Base-by-base conservation (phyloP, 2,797 vertebrate genomes). In the Ataeniobius toweri region DNA sequence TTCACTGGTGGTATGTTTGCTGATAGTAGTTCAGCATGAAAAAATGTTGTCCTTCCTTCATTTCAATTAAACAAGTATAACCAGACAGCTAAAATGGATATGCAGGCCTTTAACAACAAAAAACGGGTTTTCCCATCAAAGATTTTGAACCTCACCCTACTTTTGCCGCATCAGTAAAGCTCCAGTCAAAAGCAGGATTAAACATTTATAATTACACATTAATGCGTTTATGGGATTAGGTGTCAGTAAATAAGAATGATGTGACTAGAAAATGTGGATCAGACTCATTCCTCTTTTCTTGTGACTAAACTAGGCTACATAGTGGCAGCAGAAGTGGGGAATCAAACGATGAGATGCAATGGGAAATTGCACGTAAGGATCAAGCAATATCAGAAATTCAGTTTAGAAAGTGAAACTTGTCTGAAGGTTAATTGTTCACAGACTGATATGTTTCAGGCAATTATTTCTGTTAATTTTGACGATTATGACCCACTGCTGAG, bases 1-100 rank as follows among this genome's bases (percentile, higher is more conserved):
- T 75, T 80, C 0, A 5, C 73, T 73, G 71, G 3, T 74, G 26
- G 61, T 5, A 26, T 76, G n/a, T 71, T 80, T 67, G 9, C 20
- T 9, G 39, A 68, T 22, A 46, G 24, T 9, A 48, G 16, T 3
- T 26, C 14, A 0, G 46, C 28, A 3, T 53, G 68, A 77, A 39
- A 76, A 73, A 59, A 68, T 48, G 14, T 14, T 0, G 18, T 53
- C 3, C 24, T 44, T 22, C 13, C 10, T 75, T 69, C 68, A 46
- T 55, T 63, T 51, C 22, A 44, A 10, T 44, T 7, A 31, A 46
- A 44, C 56, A 36, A 36, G 67, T 22, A 3, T 13, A 31, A 48
- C 41, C 28, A 24, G 46, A 13, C n/a, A 26, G 20, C 18, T 18
- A 2, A 24, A 3, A 24, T 53, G 44, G 58, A 14, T 65, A 31